These are phyloP conservation scores for Geophilus truncorum DNA, from an alignment of 2,888 invertebrate species.

Conservation along the genomic window DNA sequence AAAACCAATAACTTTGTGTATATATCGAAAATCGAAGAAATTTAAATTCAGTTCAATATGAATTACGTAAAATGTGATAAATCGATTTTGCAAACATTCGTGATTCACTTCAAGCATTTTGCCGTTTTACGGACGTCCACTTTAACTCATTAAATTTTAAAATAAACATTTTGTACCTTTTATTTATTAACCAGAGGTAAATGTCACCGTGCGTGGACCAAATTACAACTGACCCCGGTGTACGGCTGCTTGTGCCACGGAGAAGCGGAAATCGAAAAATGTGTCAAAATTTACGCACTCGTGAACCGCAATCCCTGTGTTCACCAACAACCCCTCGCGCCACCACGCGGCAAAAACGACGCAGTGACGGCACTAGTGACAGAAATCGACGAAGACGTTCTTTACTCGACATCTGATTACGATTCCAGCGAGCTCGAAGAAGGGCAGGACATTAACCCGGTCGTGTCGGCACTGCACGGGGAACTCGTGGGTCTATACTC, in stretches of 20 bases:
- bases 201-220: constrained; percentile 83
- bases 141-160: too few species aligned
- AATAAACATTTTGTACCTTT: too few species aligned
- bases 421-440: background rate
- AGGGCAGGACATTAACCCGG: background rate
- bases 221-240: constrained; percentile 77
- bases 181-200: constrained; percentile 59
- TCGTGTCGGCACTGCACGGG: background rate
- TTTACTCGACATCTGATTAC: background rate
- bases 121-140: too few species aligned
- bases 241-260: constrained; percentile 89
- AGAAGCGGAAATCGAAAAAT: constrained; percentile 61
- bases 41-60: too few species aligned
- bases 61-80: too few species aligned
- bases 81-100: too few species aligned
- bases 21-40: too few species aligned
- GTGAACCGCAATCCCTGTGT: constrained; percentile 92
- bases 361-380: background rate
- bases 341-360: constrained; percentile 45
- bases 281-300: constrained; percentile 79
- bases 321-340: constrained; percentile 55
- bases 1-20: too few species aligned
- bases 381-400: background rate
- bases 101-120: too few species aligned
- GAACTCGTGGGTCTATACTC: background rate